These are phyloP conservation scores for Campoletis sonorensis DNA, from an alignment of 1,140 invertebrate genomes.

Conservation along the genomic window DNA sequence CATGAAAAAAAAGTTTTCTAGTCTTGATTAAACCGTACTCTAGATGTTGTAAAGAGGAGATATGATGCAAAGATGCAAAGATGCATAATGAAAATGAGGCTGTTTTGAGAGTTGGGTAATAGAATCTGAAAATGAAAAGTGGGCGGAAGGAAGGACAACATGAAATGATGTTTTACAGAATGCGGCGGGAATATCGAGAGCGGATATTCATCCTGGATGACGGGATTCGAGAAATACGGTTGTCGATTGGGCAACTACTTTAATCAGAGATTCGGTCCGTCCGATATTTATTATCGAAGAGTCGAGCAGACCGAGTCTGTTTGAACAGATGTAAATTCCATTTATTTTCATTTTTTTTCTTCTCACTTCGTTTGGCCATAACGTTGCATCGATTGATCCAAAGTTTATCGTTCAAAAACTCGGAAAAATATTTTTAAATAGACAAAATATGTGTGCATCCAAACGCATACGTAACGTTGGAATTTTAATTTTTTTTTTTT, in stretches of 20 bases:
- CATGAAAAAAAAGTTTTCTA: not conserved
- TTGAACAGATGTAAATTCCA: conserved; percentile 14
- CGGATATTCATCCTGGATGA: conserved; percentile 49
- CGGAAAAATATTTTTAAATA: too few relatives aligned
- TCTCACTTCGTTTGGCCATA: not conserved
- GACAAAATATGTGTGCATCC: too few relatives aligned
- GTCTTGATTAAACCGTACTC: not conserved
- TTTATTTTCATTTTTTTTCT: conserved; percentile 11
- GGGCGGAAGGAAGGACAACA: conserved; percentile 41
- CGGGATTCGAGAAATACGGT: conserved; percentile 56
- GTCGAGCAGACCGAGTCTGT: conserved; percentile 47
- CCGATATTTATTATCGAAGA: conserved; percentile 49
- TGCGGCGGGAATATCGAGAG: conserved; percentile 50
- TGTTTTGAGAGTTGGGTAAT: too few relatives aligned
- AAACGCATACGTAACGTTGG: not conserved
- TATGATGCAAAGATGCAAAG: too few relatives aligned
- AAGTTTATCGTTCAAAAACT: too few relatives aligned
- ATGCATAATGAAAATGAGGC: not conserved
- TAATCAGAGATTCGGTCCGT: conserved; percentile 54
- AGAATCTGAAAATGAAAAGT: not conserved
- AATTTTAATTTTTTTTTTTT: too few relatives aligned
- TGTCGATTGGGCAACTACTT: conserved; percentile 55
- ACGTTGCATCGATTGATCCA: not conserved
- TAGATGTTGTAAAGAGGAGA: too few relatives aligned
- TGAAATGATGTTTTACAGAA: conserved; percentile 55